Conservation (phyloP, 2,113 vertebrate genomes). For the Misgurnus mizolepis region DNA sequence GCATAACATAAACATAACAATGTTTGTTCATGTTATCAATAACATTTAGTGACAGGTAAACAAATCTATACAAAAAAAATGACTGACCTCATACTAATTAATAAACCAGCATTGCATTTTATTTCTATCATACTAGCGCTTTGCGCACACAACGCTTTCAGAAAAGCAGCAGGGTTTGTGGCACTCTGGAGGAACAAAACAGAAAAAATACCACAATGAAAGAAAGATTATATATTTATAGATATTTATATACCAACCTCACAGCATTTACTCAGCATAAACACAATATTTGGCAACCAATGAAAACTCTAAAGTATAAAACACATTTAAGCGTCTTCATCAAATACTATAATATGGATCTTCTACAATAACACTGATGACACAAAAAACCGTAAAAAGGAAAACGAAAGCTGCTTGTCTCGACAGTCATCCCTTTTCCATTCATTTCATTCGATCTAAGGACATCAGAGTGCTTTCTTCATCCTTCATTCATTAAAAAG, state of each 20-base stretch:
- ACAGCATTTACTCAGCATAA: constrained; percentile 67
- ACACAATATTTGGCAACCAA: constrained; percentile 77
- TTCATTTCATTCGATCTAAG: constrained; percentile 17
- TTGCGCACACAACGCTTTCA: constrained; percentile 61
- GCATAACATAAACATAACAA: background rate
- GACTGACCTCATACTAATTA: constrained; percentile 30
- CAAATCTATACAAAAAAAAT: background rate
- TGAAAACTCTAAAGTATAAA: constrained; percentile 68
- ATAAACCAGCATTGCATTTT: constrained; percentile 68
- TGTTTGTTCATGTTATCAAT: background rate
- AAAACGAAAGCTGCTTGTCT: constrained; percentile 65
- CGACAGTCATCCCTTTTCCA: constrained; percentile 65
- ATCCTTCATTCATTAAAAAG: constrained; percentile 48
- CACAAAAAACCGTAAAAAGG: constrained; percentile 64
- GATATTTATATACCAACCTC: constrained; percentile 42
- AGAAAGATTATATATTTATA: constrained; percentile 54
- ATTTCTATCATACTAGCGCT: constrained; percentile 75
- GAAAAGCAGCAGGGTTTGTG: constrained; percentile 70
- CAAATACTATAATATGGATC: constrained; percentile 67
- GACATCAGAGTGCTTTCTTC: constrained; percentile 49
- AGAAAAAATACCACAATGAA: constrained; percentile 66
- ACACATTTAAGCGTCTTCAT: constrained; percentile 63
- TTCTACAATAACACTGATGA: constrained; percentile 72
- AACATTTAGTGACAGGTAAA: constrained; percentile 10
- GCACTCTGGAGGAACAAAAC: constrained; percentile 69